Evolutionary conservation across 1,140 invertebrate genomes (phyloP).

Genomic region (Zophobas atratus): DNA sequence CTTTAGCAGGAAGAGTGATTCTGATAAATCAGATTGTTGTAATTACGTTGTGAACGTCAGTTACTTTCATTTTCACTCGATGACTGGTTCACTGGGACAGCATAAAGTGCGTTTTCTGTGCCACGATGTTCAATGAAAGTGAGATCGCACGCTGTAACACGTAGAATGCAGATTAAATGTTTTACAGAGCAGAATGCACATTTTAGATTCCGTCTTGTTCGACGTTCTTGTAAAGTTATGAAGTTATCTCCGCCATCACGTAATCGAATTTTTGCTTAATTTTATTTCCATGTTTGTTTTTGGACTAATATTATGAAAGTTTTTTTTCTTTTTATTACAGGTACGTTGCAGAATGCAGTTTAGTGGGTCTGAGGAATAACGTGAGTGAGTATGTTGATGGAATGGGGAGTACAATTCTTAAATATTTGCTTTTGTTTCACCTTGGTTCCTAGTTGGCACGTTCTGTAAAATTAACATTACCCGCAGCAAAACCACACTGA

Average conservation of each 20-base stretch:
- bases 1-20: conserved; percentile 30
- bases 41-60: conserved; percentile 37
- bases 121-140: conserved; percentile 38
- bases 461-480: conserved; percentile 38
- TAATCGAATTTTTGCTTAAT: conserved; percentile 9
- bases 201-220: conserved; percentile 13
- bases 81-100: conserved; percentile 46
- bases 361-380: not conserved
- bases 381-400: conserved; percentile 11
- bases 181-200: conserved; percentile 6
- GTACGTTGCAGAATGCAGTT: conserved; percentile 36
- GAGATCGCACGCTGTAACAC: conserved; percentile 34
- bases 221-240: not conserved
- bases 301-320: conserved; percentile 25
- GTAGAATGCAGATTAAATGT: conserved; percentile 30
- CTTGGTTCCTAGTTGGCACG: conserved; percentile 35
- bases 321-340: conserved; percentile 32
- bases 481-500: conserved; percentile 32
- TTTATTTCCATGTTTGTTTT: conserved; percentile 14
- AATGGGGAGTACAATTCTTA: not conserved
- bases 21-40: conserved; percentile 39
- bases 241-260: not conserved
- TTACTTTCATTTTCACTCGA: conserved; percentile 45
- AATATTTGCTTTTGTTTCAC: conserved; percentile 23
- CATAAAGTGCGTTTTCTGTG: conserved; percentile 37